These are phyloP conservation scores for Tethea ocularis DNA, from an alignment of 2,888 invertebrate species.

Conservation along the genomic window DNA sequence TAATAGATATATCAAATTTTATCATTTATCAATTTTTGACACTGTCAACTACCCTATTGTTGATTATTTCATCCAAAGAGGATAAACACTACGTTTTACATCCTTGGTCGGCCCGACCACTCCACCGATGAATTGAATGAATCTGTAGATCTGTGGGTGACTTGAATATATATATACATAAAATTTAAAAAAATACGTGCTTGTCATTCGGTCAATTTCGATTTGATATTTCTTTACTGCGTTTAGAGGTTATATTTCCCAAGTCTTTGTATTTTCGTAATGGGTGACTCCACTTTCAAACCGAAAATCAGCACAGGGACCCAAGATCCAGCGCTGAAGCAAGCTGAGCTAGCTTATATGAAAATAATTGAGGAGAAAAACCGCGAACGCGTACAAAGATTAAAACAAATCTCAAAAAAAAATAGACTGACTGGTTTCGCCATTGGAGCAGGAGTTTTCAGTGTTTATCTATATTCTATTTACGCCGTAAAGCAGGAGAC, in stretches of 20 bases:
- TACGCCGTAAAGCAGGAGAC: constrained; percentile 94
- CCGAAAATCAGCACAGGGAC: constrained; percentile 62
- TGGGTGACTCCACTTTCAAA: constrained; percentile 70
- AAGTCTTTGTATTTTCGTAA: constrained; percentile 55
- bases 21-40: too few species aligned
- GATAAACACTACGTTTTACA: too few species aligned
- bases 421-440: constrained; percentile 88
- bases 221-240: background rate
- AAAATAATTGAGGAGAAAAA: constrained; percentile 91
- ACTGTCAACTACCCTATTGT: too few species aligned
- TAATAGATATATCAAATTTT: too few species aligned
- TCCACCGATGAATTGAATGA: too few species aligned
- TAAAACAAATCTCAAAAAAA: constrained; percentile 85
- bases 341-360: constrained; percentile 90
- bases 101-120: too few species aligned
- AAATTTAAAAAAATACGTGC: too few species aligned
- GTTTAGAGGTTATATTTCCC: constrained; percentile 56
- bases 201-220: background rate
- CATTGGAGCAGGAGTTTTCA: constrained; percentile 86
- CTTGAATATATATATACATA: too few species aligned
- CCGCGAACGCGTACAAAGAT: constrained; percentile 86
- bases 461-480: constrained; percentile 94
- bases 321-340: constrained; percentile 75
- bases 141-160: too few species aligned
- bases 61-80: too few species aligned